phyloP scores from a whole-genome alignment of 2,797 vertebrate genomes.

The Melanotaenia trifasciata region DNA sequence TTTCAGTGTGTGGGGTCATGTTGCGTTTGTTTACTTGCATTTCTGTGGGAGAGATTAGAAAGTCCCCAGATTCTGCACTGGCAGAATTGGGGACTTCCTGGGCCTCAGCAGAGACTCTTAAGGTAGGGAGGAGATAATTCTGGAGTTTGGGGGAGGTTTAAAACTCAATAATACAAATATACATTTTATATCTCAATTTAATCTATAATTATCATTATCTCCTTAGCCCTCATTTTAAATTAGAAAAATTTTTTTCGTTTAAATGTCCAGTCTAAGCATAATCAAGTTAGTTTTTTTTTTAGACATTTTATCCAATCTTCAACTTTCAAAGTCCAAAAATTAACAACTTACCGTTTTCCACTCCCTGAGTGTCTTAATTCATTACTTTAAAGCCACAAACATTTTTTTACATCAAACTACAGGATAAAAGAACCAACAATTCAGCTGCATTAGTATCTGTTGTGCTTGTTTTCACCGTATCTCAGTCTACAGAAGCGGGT shows the following conservation, averaged over 20 bases:
- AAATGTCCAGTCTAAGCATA: too few relatives aligned
- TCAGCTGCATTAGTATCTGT: background rate
- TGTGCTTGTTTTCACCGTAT: background rate
- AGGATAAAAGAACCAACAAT: background rate
- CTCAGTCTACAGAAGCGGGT: background rate
- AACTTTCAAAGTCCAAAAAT: too few relatives aligned
- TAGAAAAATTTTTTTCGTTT: too few relatives aligned
- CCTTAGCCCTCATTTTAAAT: too few relatives aligned
- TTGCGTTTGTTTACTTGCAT: conserved; percentile 21
- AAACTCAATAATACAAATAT: background rate
- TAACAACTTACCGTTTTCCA: background rate
- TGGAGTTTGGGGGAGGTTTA: background rate
- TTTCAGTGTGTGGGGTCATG: conserved; percentile 27
- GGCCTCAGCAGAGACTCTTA: too few relatives aligned
- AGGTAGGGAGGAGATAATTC: too few relatives aligned
- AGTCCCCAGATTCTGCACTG: background rate
- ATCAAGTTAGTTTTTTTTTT: too few relatives aligned
- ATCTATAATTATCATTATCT: too few relatives aligned
- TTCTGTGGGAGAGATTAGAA: conserved; percentile 21
- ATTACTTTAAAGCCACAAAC: background rate
- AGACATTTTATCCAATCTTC: too few relatives aligned
- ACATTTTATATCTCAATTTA: background rate
- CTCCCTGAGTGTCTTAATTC: background rate
- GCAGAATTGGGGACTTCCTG: background rate
- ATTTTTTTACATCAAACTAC: background rate